phyloP scores from a whole-genome alignment of 2,797 vertebrate genomes.

The Muscicapa comitata region DNA sequence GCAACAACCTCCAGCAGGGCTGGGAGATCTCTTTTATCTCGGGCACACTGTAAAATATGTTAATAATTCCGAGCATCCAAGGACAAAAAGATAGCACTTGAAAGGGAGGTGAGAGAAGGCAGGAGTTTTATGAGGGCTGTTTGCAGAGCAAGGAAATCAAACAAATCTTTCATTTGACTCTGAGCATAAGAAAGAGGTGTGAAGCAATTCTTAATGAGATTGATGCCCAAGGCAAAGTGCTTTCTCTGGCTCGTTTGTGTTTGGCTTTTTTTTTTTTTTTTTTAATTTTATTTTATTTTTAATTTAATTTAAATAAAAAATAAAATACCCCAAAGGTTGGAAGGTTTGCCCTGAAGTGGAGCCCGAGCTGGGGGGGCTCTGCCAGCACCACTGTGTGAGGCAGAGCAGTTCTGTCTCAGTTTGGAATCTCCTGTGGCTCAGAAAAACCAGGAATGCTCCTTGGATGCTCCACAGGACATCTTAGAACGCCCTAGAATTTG shows the following conservation, averaged over 20 bases:
- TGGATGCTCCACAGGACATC: rapidly evolving
- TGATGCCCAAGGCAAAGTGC: not conserved
- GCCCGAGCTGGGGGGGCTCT: not conserved
- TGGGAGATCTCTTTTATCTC: slow-evolving; percentile 34
- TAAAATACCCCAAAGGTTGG: not conserved
- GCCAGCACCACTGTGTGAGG: not conserved
- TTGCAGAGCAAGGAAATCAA: slow-evolving; percentile 35
- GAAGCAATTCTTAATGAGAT: slow-evolving; percentile 12
- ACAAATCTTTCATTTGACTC: not conserved
- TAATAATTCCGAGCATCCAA: slow-evolving; percentile 37
- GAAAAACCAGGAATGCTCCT: not conserved
- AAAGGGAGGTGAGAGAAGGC: slow-evolving; percentile 27
- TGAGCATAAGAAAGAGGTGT: slow-evolving; percentile 1
- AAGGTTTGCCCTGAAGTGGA: not conserved
- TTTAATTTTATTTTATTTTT: too few species aligned
- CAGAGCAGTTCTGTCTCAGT: not conserved
- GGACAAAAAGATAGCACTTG: slow-evolving; percentile 42
- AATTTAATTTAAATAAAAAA: not conserved
- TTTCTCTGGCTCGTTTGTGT: not conserved
- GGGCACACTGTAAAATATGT: slow-evolving; percentile 24
- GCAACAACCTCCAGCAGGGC: not conserved
- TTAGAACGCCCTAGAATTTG: rapidly evolving
- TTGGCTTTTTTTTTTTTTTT: not conserved
- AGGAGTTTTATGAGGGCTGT: slow-evolving; percentile 32
- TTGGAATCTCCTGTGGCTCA: not conserved